Evolutionary conservation across 2,113 vertebrate species (phyloP).

Genomic region (Edolisoma coerulescens): DNA sequence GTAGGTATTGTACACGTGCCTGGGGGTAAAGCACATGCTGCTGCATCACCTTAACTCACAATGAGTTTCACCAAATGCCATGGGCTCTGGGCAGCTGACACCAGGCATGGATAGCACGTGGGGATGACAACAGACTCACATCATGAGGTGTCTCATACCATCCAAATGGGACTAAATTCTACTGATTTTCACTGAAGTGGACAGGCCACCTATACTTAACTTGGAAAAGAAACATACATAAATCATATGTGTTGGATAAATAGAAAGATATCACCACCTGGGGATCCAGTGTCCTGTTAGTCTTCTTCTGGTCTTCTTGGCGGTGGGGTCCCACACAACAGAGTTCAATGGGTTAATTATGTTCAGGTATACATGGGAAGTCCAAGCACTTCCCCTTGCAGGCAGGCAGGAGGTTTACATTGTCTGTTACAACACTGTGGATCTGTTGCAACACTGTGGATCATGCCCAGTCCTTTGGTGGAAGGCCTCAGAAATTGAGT

Average conservation of each 20-base stretch:
- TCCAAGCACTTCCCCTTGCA: neutral
- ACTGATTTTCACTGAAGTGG: neutral
- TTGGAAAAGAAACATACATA: neutral
- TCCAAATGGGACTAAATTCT: neutral
- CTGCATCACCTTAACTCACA: neutral
- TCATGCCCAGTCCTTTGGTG: neutral
- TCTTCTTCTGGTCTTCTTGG: neutral
- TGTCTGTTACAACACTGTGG: neutral
- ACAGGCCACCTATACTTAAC: neutral
- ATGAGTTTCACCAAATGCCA: neutral
- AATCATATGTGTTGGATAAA: neutral
- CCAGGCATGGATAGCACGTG: accelerated
- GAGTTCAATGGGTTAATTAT: neutral
- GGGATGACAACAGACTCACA: neutral
- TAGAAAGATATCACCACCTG: neutral
- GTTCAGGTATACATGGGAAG: neutral
- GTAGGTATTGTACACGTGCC: accelerated
- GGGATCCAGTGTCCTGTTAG: neutral
- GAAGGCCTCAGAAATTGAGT: neutral
- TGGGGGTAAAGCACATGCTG: too few relatives aligned
- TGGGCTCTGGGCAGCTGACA: accelerated
- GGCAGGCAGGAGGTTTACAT: neutral
- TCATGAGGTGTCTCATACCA: neutral
- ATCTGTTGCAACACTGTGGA: neutral
- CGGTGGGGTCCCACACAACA: neutral